Percentiles rank a stretch among this genome's conserved stretches.
phyloP scores from a whole-genome alignment of 2,888 invertebrate genomes.

The Drosophila cognata region DNA sequence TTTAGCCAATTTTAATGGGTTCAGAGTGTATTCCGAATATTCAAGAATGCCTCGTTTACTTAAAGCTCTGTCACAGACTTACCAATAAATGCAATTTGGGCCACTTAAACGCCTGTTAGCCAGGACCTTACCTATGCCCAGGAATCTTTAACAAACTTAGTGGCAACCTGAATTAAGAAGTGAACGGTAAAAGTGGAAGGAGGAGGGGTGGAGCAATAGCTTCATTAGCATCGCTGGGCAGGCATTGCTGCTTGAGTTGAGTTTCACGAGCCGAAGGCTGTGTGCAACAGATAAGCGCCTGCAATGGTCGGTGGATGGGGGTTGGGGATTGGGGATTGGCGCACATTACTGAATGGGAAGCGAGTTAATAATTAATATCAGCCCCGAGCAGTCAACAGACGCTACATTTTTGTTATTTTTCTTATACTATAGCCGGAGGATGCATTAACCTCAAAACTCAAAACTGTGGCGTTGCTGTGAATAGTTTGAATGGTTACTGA shows the following conservation, averaged over 20 bases:
- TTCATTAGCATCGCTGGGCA: conserved; percentile 70
- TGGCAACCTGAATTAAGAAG: conserved; percentile 18
- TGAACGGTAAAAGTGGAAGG: conserved; percentile 9
- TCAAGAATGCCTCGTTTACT: not conserved
- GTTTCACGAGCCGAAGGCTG: conserved; percentile 49
- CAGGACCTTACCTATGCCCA: not conserved
- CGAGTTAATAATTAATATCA: conserved; percentile 78
- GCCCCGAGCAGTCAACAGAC: conserved; percentile 58
- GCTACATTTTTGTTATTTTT: conserved; percentile 28
- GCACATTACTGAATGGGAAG: conserved; percentile 57
- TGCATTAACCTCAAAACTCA: conserved; percentile 76
- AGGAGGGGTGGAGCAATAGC: conserved; percentile 19
- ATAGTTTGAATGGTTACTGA: conserved; percentile 57
- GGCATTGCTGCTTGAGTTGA: conserved; percentile 20
- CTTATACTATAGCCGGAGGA: conserved; percentile 61
- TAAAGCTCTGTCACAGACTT: not conserved
- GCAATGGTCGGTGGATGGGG: not conserved
- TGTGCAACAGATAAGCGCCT: conserved; percentile 74
- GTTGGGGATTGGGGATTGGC: not conserved
- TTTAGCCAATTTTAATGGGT: not conserved
- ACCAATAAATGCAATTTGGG: conserved; percentile 12
- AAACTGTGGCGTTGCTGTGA: conserved; percentile 45
- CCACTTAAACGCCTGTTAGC: conserved; percentile 7
- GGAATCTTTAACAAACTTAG: conserved; percentile 2
- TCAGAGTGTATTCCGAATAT: not conserved